phyloP scores from a whole-genome alignment of 2,888 invertebrate species.

The Oxytorus armatus region DNA sequence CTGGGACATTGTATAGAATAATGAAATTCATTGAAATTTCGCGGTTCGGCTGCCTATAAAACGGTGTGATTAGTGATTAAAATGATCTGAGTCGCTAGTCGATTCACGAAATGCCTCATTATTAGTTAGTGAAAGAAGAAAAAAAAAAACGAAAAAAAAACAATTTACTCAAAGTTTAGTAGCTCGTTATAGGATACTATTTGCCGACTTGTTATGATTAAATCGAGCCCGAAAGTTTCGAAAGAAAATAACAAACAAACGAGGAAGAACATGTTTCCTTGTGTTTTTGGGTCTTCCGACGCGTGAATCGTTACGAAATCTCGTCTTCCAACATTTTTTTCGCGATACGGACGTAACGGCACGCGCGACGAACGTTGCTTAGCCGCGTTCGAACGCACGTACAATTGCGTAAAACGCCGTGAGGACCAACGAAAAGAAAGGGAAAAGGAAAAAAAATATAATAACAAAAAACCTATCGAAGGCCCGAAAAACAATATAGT shows the following conservation, averaged over 20 bases:
- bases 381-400: too few species aligned
- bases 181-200: slow-evolving; percentile 56
- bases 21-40: slow-evolving; percentile 53
- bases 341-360: too few species aligned
- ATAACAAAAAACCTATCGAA: background rate
- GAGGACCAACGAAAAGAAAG: background rate
- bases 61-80: slow-evolving; percentile 49
- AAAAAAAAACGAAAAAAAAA: slow-evolving; percentile 6
- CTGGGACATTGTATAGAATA: slow-evolving; percentile 71
- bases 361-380: too few species aligned
- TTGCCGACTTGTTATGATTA: slow-evolving; percentile 34
- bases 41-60: slow-evolving; percentile 53
- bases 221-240: slow-evolving; percentile 10
- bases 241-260: background rate
- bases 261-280: too few species aligned
- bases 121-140: slow-evolving; percentile 16
- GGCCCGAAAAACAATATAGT: slow-evolving; percentile 46
- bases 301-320: too few species aligned
- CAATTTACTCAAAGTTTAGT: slow-evolving; percentile 51
- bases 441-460: background rate
- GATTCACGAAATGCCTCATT: slow-evolving; percentile 50
- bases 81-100: slow-evolving; percentile 61
- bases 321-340: slow-evolving; percentile 55
- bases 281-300: slow-evolving; percentile 21
- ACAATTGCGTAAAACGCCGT: too few species aligned